A percentile compares a stretch with the other conserved stretches of the same genome.
These are phyloP conservation scores for Priocnemis perturbator DNA, from an alignment of 2,888 invertebrate species.

Conservation along the genomic window DNA sequence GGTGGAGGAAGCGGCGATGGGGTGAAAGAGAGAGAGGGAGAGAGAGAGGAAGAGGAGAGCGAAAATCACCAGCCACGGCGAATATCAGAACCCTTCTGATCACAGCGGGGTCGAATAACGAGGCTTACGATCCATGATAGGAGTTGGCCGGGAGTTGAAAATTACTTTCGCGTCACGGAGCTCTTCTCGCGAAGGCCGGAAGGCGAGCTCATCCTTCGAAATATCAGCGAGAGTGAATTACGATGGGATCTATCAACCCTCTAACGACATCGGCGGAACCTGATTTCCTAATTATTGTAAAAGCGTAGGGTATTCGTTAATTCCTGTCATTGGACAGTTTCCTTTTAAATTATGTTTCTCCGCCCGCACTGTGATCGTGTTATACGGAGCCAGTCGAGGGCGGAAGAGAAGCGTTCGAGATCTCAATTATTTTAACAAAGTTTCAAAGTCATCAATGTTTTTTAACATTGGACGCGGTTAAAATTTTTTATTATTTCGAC, in stretches of 20 bases:
- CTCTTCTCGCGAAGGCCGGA: constrained; percentile 28
- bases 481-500: no score
- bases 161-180: constrained; percentile 39
- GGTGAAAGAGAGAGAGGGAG: neutral
- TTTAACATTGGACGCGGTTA: no score
- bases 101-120: constrained; percentile 45
- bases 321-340: no score
- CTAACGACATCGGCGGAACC: constrained; percentile 10
- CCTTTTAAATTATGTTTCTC: no score
- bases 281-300: constrained; percentile 27
- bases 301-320: constrained; percentile 23
- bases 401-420: no score
- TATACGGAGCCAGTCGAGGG: no score
- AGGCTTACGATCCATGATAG: constrained; percentile 32
- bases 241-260: constrained; percentile 26
- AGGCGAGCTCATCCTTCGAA: constrained; percentile 10
- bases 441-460: no score
- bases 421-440: no score
- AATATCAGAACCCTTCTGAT: constrained; percentile 38
- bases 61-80: constrained; percentile 24
- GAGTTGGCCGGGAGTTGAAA: constrained; percentile 33
- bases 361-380: no score
- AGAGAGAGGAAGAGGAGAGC: neutral
- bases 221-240: constrained; percentile 14
- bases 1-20: neutral